A percentile compares a stretch with the other conserved stretches of the same genome.
These are phyloP conservation scores for Pyrrhosoma nymphula DNA, from an alignment of 2,888 invertebrate species.

Conservation along the genomic window DNA sequence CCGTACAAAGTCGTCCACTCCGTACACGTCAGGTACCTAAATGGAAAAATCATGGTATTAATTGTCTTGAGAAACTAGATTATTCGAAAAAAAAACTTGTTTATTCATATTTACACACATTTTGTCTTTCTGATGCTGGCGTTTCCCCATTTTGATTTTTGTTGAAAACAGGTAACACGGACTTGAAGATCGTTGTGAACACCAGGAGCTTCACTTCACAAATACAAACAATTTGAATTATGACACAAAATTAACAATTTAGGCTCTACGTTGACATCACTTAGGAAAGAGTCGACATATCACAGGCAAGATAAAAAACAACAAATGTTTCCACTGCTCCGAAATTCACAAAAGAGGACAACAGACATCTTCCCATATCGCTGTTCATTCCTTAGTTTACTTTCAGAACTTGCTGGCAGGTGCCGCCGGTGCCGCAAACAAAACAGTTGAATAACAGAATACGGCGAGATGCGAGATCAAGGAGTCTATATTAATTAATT, in stretches of 20 bases:
- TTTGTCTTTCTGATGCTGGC: constrained; percentile 97
- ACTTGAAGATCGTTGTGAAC: not conserved
- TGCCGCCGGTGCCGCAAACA: not conserved
- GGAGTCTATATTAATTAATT: too few relatives aligned
- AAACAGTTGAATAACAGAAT: too few relatives aligned
- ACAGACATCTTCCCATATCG: not conserved
- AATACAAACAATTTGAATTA: not conserved
- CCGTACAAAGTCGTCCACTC: constrained; percentile 95
- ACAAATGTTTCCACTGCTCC: too few relatives aligned
- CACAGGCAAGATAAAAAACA: not conserved
- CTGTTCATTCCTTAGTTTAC: not conserved
- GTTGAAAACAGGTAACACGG: not conserved
- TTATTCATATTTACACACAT: constrained; percentile 81
- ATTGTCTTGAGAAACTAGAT: constrained; percentile 44
- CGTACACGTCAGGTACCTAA: constrained; percentile 91
- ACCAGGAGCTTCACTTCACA: not conserved
- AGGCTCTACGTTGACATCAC: not conserved
- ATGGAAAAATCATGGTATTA: constrained; percentile 69
- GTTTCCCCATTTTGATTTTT: constrained; percentile 89
- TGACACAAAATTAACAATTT: not conserved
- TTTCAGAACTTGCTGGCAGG: not conserved
- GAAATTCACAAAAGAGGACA: too few relatives aligned
- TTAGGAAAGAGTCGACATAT: not conserved
- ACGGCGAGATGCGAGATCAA: too few relatives aligned
- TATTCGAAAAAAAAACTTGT: not conserved